Evolutionary conservation across 2,113 vertebrate species (phyloP).

Genomic region (Stigmatopora argus): DNA sequence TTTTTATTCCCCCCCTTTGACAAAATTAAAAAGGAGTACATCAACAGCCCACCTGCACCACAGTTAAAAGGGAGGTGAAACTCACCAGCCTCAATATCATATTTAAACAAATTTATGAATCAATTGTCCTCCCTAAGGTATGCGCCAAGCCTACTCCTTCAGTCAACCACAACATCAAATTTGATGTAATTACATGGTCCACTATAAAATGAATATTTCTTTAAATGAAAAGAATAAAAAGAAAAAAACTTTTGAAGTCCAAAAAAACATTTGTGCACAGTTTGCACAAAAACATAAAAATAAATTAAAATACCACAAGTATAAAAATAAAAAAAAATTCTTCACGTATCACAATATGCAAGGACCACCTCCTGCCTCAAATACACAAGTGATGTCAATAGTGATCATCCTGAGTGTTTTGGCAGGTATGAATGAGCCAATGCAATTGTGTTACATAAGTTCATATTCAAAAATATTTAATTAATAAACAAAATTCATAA

Average conservation of each 20-base stretch:
- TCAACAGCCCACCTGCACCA: slow-evolving; percentile 64
- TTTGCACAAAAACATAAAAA: slow-evolving; percentile 50
- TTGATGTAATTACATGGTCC: slow-evolving; percentile 58
- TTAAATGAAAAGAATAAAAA: slow-evolving; percentile 71
- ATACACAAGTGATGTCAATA: slow-evolving; percentile 17
- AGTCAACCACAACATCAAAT: slow-evolving; percentile 43
- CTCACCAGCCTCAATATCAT: slow-evolving; percentile 49
- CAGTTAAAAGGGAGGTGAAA: slow-evolving; percentile 58
- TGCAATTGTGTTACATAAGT: slow-evolving; percentile 20
- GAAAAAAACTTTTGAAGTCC: slow-evolving; percentile 64
- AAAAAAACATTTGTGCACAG: slow-evolving; percentile 64
- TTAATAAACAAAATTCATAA: slow-evolving; percentile 15
- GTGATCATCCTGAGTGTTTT: slow-evolving; percentile 4
- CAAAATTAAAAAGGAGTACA: slow-evolving; percentile 67
- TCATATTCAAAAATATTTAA: neutral
- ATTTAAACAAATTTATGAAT: slow-evolving; percentile 55
- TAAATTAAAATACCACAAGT: slow-evolving; percentile 25
- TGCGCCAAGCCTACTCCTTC: slow-evolving; percentile 47
- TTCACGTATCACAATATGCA: slow-evolving; percentile 30
- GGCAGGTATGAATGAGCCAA: slow-evolving; percentile 18
- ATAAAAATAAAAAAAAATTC: slow-evolving; percentile 25
- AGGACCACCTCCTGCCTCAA: slow-evolving; percentile 16
- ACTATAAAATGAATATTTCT: slow-evolving; percentile 72
- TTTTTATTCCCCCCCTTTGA: slow-evolving; percentile 67
- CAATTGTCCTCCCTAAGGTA: slow-evolving; percentile 45